Evolutionary conservation across 2,113 vertebrate species (phyloP).

Genomic region (Elanus axillaris): DNA sequence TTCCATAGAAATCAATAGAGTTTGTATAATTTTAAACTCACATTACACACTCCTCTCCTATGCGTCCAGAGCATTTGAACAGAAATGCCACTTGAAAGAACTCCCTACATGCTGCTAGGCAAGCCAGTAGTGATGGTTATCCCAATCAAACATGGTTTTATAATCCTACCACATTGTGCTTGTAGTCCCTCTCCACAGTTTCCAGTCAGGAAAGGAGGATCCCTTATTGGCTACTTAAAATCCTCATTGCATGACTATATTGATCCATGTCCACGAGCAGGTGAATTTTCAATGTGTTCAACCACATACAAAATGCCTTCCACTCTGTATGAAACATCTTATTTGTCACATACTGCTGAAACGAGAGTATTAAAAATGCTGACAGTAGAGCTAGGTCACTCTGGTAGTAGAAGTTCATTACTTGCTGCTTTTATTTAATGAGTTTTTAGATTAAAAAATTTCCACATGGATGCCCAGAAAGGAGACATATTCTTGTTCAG

Average conservation of each 20-base stretch:
- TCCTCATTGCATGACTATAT: background rate
- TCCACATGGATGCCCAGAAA: conserved; percentile 22
- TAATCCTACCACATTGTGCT: background rate
- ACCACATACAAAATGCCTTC: background rate
- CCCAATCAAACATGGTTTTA: background rate
- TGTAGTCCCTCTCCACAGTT: background rate
- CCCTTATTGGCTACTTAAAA: background rate
- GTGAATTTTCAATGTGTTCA: background rate
- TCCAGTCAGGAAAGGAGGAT: background rate
- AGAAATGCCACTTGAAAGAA: background rate
- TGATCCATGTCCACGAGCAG: background rate
- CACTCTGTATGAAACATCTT: background rate
- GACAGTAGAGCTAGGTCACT: background rate
- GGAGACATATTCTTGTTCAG: background rate
- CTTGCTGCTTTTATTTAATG: conserved; percentile 7
- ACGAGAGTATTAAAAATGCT: background rate
- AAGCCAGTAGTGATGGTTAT: background rate
- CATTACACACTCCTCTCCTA: background rate
- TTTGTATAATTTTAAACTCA: background rate
- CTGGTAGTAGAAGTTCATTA: background rate
- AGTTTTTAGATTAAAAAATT: conserved; percentile 31
- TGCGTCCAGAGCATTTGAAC: background rate
- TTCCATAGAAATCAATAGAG: background rate
- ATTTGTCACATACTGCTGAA: background rate
- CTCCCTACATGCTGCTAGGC: background rate